Evolutionary conservation across 2,113 vertebrate genomes (phyloP).

Genomic region (Clarias macrocephalus): DNA sequence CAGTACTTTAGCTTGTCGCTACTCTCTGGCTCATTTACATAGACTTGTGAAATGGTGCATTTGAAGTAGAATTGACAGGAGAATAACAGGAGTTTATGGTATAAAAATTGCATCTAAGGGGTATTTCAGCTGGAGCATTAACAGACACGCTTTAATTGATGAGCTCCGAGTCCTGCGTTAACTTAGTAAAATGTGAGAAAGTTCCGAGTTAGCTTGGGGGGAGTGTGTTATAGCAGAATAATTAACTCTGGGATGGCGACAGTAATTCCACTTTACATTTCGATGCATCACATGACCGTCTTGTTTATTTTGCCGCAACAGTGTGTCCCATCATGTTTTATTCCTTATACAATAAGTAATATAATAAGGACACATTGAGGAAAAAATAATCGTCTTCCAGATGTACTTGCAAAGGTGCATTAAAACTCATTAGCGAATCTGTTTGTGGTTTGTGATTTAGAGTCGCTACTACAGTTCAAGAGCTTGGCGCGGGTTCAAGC

Average conservation of each 20-base stretch:
- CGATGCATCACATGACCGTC: neutral
- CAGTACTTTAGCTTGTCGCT: too few relatives aligned
- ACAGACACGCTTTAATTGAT: too few relatives aligned
- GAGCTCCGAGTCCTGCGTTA: too few relatives aligned
- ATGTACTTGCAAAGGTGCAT: conserved; percentile 12
- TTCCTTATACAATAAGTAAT: neutral
- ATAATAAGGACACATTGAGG: neutral
- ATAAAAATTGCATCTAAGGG: too few relatives aligned
- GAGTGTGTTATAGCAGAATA: neutral
- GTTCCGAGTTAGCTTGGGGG: too few relatives aligned
- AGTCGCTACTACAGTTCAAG: neutral
- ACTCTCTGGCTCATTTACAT: too few relatives aligned
- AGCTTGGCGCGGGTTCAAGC: neutral
- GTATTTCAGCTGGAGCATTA: too few relatives aligned
- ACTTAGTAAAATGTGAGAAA: too few relatives aligned
- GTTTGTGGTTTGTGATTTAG: neutral
- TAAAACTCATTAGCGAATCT: neutral
- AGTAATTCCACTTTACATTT: neutral
- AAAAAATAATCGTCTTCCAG: neutral
- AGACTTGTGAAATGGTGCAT: too few relatives aligned
- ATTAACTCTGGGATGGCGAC: neutral
- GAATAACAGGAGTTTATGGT: too few relatives aligned
- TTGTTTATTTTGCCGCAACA: neutral
- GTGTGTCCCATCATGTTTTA: neutral
- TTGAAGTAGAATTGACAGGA: too few relatives aligned